These are phyloP conservation scores for Temnopleurus reevesii DNA, from an alignment of 53 echinoderm and acorn worm species.

Conservation along the genomic window DNA sequence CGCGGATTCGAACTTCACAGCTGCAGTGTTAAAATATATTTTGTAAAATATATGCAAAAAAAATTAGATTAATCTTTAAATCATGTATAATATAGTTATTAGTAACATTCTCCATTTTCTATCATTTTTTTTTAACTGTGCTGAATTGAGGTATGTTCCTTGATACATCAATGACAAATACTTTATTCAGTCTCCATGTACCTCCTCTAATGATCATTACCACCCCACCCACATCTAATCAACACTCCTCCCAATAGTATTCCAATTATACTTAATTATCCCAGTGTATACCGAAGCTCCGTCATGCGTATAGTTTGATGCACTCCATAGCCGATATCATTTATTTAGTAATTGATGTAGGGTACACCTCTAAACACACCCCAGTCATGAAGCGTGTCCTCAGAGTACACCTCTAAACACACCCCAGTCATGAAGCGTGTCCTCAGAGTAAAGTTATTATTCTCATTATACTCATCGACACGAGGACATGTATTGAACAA, in stretches of 20 bases:
- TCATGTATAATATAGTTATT: too few relatives aligned
- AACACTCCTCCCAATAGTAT: neutral
- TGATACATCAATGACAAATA: neutral
- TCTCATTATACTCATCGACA: too few relatives aligned
- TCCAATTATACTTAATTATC: neutral
- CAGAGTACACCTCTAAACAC: neutral
- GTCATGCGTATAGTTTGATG: neutral
- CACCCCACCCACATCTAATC: neutral
- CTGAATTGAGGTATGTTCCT: neutral
- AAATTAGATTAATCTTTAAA: too few relatives aligned
- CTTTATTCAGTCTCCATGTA: neutral
- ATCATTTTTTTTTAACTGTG: too few relatives aligned
- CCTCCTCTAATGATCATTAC: neutral
- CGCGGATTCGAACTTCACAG: too few relatives aligned
- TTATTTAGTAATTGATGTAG: slow-evolving; percentile 2
- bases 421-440: neutral
- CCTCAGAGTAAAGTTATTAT: neutral
- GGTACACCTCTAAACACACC: slow-evolving; percentile 3
- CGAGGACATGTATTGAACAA: too few relatives aligned
- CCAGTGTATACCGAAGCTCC: neutral
- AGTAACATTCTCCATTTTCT: too few relatives aligned
- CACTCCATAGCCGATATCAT: neutral
- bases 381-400: neutral
- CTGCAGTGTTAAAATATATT: too few relatives aligned
- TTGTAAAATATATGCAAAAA: too few relatives aligned